Conservation (phyloP, 1,140 invertebrate genomes). For the Pygmarrhopalites habei region DNA sequence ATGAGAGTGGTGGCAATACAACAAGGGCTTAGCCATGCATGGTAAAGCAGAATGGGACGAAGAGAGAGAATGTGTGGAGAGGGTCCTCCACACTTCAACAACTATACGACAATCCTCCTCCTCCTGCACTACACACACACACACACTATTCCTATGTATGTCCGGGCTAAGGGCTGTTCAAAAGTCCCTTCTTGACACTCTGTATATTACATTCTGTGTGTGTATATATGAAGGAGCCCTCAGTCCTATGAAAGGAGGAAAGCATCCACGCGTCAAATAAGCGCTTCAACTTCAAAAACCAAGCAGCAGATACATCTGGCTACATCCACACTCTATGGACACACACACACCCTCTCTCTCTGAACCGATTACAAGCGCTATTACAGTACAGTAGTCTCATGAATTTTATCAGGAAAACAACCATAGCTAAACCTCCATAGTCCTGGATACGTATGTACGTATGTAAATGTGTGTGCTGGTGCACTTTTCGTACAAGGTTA, state of each 20-base stretch:
- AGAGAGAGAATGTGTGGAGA: not conserved
- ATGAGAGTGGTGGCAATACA: conserved; percentile 4
- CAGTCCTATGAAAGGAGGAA: conserved; percentile 17
- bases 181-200: not conserved
- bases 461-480: too few species aligned
- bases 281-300: conserved; percentile 12
- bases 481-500: too few species aligned
- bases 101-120: too few species aligned
- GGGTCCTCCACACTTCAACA: not conserved
- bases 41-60: not conserved
- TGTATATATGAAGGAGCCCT: not conserved
- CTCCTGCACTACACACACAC: too few species aligned
- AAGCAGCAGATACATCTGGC: conserved; percentile 10
- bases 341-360: too few species aligned
- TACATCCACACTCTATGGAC: not conserved
- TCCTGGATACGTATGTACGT: too few species aligned
- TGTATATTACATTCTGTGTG: not conserved
- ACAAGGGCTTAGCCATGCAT: conserved; percentile 11
- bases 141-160: too few species aligned
- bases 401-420: conserved; percentile 3
- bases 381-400: not conserved
- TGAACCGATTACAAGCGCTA: not conserved
- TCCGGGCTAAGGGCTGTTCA: not conserved
- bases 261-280: conserved; percentile 36
- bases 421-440: too few species aligned